Conservation (phyloP, 2,888 invertebrate genomes). For the Lasioglossum pauxillum region DNA sequence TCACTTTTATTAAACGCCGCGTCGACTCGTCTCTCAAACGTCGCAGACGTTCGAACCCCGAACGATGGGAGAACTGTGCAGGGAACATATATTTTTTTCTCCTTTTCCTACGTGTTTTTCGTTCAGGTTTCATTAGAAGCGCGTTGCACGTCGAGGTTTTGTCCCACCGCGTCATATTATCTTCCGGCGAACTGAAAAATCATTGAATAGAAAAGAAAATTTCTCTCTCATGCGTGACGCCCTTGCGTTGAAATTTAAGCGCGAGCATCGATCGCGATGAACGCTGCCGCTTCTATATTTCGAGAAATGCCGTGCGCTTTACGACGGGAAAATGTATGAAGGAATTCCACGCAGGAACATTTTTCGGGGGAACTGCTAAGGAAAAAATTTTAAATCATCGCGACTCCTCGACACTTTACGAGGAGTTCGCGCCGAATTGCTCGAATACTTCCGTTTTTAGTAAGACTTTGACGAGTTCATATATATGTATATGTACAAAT, state of each 20-base stretch:
- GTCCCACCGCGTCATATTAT: neutral
- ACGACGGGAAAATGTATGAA: neutral
- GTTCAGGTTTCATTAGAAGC: slow-evolving; percentile 37
- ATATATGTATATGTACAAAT: no score
- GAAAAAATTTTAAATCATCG: slow-evolving; percentile 20
- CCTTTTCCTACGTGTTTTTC: neutral
- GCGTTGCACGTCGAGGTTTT: neutral
- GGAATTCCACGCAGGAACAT: neutral
- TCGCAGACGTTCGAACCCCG: slow-evolving; percentile 17
- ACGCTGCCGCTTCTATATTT: neutral
- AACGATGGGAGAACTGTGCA: slow-evolving; percentile 24
- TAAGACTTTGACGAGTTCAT: neutral
- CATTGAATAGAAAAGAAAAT: neutral
- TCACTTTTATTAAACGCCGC: slow-evolving; percentile 55
- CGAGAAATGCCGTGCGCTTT: neutral
- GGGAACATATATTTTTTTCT: slow-evolving; percentile 24
- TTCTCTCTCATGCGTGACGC: neutral
- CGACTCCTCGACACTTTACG: slow-evolving; percentile 10
- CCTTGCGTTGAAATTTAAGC: neutral
- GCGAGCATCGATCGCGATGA: neutral
- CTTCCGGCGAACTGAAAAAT: neutral
- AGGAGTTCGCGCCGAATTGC: neutral
- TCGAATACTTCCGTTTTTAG: slow-evolving; percentile 2
- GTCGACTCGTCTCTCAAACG: slow-evolving; percentile 45
- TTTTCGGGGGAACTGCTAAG: neutral